Base-by-base conservation (phyloP, 2,113 vertebrate species). In the Dendrocopos noguchii region DNA sequence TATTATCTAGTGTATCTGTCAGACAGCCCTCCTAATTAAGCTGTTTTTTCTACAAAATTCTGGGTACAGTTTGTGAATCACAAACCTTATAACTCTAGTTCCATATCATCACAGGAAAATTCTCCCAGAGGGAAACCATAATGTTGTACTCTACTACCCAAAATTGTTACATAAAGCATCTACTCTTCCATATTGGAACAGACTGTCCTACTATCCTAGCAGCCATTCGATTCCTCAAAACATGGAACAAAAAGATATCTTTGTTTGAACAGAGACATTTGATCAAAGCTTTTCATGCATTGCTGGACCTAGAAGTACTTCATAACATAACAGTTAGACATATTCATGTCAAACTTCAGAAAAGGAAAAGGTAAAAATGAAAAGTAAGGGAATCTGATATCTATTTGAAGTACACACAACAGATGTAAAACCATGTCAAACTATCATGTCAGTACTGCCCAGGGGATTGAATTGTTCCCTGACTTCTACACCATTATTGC, bases 21-120 rank as follows among this genome's bases (percentile, higher is more conserved):
- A 93, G 80, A 47, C 84, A 94, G 67, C 60, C 87, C 84, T 89
- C 47, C 84, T 91, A 94, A 87, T 87, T 91, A 88, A 93, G 33
- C 46, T 91, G 80, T 91, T 42, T 93, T 95, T 89, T 87, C 19
- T 73, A 82, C 21, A 52, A 81, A 28, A 84, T 74, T 76, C 50
- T 33, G 31, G 21, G 31, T 88, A 56, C 68, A 81, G 50, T 79
- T 94, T 88, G 56, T 92, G 91, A 91, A 93, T 88, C 80, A 92
- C 71, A 95, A 87, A 93, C 78, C 55, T 91, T 82, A 47, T 84
- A 67, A 82, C 34, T 74, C 42, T 22, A 56, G 67, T 67, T 94
- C 78, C 33, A 6, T 74, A 71, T 71, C 78, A 80, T 42, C 79
- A 80, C 42, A 80, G 75, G 67, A 29, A 95, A 96, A 83, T 83